Evolutionary conservation across 2,888 invertebrate species (phyloP).

Genomic region (Tiphia femorata): DNA sequence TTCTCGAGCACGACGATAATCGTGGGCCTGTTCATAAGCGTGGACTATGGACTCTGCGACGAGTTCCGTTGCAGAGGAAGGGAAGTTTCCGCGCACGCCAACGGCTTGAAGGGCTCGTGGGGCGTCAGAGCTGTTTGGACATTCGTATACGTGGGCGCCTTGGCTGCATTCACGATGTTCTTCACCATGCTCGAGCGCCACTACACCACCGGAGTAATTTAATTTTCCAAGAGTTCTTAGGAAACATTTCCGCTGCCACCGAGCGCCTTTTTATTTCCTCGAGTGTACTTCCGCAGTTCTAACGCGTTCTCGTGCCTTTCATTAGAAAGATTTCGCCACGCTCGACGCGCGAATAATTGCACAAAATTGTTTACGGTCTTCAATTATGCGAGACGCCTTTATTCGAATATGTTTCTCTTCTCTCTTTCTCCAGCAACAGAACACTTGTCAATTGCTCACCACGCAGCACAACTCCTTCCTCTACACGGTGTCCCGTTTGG

Average conservation of each 20-base stretch:
- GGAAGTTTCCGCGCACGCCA: constrained; percentile 55
- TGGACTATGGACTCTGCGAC: constrained; percentile 75
- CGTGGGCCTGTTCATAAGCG: constrained; percentile 74
- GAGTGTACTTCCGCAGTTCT: no score
- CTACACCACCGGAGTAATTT: constrained; percentile 59
- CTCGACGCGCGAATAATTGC: no score
- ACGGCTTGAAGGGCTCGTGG: constrained; percentile 65
- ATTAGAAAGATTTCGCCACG: no score
- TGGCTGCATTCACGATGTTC: constrained; percentile 72
- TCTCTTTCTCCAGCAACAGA: constrained; percentile 52
- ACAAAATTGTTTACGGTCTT: no score
- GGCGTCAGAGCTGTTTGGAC: constrained; percentile 73
- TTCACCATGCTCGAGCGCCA: constrained; percentile 70
- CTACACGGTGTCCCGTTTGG: constrained; percentile 71
- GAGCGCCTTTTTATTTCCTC: no score
- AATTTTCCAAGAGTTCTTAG: no score
- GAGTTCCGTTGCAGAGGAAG: constrained; percentile 74
- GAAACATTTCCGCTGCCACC: no score
- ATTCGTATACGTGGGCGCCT: constrained; percentile 71
- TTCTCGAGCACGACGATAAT: constrained; percentile 75
- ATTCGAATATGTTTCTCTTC: no score
- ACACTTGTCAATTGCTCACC: constrained; percentile 56
- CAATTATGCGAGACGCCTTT: no score
- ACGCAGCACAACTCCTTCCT: constrained; percentile 65
- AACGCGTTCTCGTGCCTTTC: no score